Percentiles rank a stretch among this genome's conserved stretches.
Conservation (phyloP, 2,113 vertebrate species). For the Phalacrocorax brasilianus region DNA sequence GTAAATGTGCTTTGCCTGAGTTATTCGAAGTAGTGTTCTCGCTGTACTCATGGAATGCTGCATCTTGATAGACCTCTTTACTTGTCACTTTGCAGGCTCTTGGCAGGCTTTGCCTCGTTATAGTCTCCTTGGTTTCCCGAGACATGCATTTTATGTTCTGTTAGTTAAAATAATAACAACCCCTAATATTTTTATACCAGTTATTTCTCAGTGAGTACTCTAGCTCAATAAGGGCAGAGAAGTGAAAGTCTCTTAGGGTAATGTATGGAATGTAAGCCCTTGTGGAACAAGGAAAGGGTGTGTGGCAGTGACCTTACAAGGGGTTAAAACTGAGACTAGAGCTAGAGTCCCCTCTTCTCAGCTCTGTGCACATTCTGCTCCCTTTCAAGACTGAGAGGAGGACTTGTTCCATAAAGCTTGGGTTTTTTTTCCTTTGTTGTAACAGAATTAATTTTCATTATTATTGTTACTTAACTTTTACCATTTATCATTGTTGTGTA, state of each 20-base stretch:
- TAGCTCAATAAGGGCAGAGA: background rate
- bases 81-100: background rate
- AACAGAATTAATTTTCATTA: background rate
- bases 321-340: background rate
- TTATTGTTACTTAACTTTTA: background rate
- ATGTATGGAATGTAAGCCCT: background rate
- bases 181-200: background rate
- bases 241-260: background rate
- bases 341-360: background rate
- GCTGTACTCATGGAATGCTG: background rate
- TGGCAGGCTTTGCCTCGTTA: background rate
- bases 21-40: background rate
- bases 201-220: background rate
- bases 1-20: background rate
- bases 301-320: background rate
- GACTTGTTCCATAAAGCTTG: background rate
- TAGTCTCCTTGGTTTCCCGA: background rate
- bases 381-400: background rate
- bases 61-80: background rate
- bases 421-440: background rate
- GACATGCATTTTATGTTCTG: background rate
- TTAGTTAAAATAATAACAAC: background rate
- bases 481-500: background rate
- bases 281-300: background rate
- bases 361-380: background rate